phyloP scores from a whole-genome alignment of 2,113 vertebrate genomes.

The Syngnathus scovelli region DNA sequence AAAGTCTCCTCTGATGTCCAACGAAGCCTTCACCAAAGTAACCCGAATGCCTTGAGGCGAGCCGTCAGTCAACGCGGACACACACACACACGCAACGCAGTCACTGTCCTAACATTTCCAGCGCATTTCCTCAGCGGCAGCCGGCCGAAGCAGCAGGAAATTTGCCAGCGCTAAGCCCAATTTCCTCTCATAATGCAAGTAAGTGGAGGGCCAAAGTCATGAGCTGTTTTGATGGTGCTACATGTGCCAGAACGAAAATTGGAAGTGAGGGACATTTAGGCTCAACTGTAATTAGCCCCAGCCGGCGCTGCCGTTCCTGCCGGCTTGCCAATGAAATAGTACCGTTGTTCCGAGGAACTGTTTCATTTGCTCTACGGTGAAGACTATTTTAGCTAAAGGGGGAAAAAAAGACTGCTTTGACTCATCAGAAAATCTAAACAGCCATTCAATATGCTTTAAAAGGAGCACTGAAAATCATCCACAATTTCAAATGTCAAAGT shows the following conservation, averaged over 20 bases:
- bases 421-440: conserved; percentile 12
- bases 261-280: conserved; percentile 49
- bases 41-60: conserved; percentile 16
- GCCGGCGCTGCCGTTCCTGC: conserved; percentile 18
- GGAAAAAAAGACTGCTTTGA: conserved; percentile 24
- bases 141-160: conserved; percentile 45
- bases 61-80: conserved; percentile 17
- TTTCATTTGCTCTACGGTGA: conserved; percentile 16
- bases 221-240: conserved; percentile 51
- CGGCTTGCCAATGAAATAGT: conserved; percentile 19
- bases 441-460: too few species aligned
- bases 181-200: conserved; percentile 46
- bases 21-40: conserved; percentile 18
- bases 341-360: conserved; percentile 29
- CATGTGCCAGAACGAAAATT: conserved; percentile 50
- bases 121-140: conserved; percentile 40
- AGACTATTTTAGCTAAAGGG: conserved; percentile 8
- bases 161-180: conserved; percentile 48
- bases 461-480: too few species aligned
- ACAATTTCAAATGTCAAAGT: too few species aligned
- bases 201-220: conserved; percentile 45
- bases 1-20: neutral
- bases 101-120: conserved; percentile 45
- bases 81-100: conserved; percentile 33
- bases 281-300: conserved; percentile 45